Conservation (phyloP, 2,888 invertebrate species). For the Dendrolimus houi region DNA sequence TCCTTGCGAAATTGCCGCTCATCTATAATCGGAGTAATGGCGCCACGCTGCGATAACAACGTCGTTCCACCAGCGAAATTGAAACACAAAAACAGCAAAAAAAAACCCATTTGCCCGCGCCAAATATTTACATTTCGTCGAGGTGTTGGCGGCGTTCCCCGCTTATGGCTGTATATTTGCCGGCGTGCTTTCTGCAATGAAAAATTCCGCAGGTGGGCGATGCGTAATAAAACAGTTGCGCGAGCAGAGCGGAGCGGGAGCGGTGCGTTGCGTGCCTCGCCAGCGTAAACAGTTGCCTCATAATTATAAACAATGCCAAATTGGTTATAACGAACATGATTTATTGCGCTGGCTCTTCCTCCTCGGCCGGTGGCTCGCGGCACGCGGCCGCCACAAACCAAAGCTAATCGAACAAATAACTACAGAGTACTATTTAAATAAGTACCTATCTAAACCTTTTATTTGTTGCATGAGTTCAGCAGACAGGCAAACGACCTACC, state of each 20-base stretch:
- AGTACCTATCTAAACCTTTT: too few species aligned
- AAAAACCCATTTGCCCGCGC: background rate
- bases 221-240: background rate
- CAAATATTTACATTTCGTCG: background rate
- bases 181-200: background rate
- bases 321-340: slow-evolving; percentile 22
- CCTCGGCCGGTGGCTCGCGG: background rate
- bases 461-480: too few species aligned
- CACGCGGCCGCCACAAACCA: background rate
- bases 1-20: background rate
- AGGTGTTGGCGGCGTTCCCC: background rate
- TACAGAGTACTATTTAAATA: too few species aligned
- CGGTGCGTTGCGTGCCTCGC: slow-evolving; percentile 12
- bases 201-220: background rate
- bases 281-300: slow-evolving; percentile 22
- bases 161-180: background rate
- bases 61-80: background rate
- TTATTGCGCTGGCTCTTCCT: slow-evolving; percentile 15
- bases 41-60: background rate
- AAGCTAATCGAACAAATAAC: too few species aligned
- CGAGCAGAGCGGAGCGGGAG: background rate
- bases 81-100: background rate
- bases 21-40: background rate
- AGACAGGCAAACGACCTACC: too few species aligned
- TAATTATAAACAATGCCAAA: slow-evolving; percentile 21